Evolutionary conservation across 37 sponge, comb jelly and placozoan genomes (phyloP), one percentile per base, ranked within the genome.

Genomic region (Hormiphora californensis): DNA sequence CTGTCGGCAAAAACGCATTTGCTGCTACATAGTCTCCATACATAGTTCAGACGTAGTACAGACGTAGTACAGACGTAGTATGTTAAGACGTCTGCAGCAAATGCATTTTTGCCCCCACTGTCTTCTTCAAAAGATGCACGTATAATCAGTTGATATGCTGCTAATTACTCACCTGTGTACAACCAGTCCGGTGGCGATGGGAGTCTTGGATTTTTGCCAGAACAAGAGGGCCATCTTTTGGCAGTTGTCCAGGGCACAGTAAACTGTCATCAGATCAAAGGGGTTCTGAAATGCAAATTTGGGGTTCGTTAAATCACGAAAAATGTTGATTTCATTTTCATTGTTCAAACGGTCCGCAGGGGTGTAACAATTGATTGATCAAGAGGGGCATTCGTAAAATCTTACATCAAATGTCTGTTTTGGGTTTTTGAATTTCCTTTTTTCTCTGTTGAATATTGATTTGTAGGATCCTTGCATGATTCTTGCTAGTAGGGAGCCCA

Each of bases 391-490:
- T 46, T 46, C 51, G 12, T 49, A 17, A 57, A 57, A 57, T 32
- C 81, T 73, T 33, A 73, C 81, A 40, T 73, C 81, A 28, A 73
- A 73, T 15, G 81, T 73, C 7, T 43, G 46, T 21, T 43, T 12
- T 7, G 46, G 46, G 46, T 73, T 73, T 33, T 73, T 46, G 23
- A 27, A 73, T 33, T 73, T 73, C 81, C 43, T 73, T 46, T 73
- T 73, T 43, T 73, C 46, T n/a, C 46, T 73, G 25, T 73, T 73
- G 81, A 73, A 73, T 11, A 73, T 73, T 43, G 81, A 73, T 23
- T 43, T 73, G 44, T 73, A 73, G 81, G 81, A 73, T 0, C 81
- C 81, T 30, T 73, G 81, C 81, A 73, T 73, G 35, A 73, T 73
- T 46, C 46, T 3, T 11, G 28, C 81, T 3, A 73, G 46, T 1